These are phyloP conservation scores for Nerophis lumbriciformis DNA, from an alignment of 2,113 vertebrate species.

Conservation along the genomic window DNA sequence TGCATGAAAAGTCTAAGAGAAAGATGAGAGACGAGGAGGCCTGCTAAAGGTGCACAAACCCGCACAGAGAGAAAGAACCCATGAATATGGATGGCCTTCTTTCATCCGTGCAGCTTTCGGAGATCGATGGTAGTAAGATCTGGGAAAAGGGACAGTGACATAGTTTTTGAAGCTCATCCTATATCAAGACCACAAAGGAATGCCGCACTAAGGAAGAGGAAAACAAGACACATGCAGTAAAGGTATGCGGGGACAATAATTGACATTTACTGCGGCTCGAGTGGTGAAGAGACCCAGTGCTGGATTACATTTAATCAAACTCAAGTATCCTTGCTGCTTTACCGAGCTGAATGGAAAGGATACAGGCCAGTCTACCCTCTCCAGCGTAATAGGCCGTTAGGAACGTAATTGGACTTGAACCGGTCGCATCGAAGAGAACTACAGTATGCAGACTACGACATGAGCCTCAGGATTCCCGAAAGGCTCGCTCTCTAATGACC, in stretches of 20 bases:
- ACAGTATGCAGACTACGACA: slow-evolving; percentile 40
- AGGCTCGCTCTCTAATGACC: slow-evolving; percentile 55
- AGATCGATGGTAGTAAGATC: not conserved
- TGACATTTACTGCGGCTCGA: not conserved
- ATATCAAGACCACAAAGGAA: slow-evolving; percentile 6
- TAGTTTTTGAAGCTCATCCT: slow-evolving; percentile 4
- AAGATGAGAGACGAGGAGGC: slow-evolving; percentile 9
- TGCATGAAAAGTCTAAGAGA: slow-evolving; percentile 9
- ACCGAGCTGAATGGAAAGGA: slow-evolving; percentile 42
- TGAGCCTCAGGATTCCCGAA: slow-evolving; percentile 50
- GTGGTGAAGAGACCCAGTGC: not conserved
- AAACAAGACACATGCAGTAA: not conserved
- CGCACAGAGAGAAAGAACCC: not conserved
- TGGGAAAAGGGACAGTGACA: not conserved
- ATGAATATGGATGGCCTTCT: slow-evolving; percentile 30
- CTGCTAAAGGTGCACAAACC: slow-evolving; percentile 12
- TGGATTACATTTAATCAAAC: slow-evolving; percentile 16
- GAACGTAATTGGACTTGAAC: slow-evolving; percentile 53
- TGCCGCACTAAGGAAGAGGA: not conserved
- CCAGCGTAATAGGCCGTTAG: slow-evolving; percentile 45
- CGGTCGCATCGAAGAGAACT: slow-evolving; percentile 51
- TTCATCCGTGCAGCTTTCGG: slow-evolving; percentile 24
- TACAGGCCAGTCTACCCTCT: slow-evolving; percentile 28
- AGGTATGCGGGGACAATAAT: not conserved
- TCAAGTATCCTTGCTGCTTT: slow-evolving; percentile 21